Evolutionary conservation across 2,888 invertebrate genomes (phyloP).

Genomic region (Meiosimyza platycephala): DNA sequence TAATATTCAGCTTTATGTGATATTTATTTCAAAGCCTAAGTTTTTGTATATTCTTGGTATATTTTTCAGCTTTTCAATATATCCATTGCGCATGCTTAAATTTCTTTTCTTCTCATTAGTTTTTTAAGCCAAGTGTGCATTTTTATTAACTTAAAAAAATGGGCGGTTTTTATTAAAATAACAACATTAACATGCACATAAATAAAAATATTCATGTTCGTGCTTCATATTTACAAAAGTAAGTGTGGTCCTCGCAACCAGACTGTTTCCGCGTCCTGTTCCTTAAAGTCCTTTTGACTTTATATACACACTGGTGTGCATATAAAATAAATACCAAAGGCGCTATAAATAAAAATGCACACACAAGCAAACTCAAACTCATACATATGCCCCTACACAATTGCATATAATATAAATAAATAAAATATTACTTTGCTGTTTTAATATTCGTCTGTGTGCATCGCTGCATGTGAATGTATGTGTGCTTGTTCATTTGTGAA

Average conservation of each 20-base stretch:
- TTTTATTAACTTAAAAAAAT: background rate
- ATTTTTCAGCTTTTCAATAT: too few relatives aligned
- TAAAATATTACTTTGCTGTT: constrained; percentile 8
- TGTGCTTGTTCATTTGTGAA: constrained; percentile 1
- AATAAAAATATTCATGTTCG: background rate
- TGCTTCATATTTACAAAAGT: background rate
- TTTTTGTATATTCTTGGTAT: too few relatives aligned
- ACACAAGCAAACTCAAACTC: background rate
- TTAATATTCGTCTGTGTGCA: background rate
- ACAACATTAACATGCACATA: background rate
- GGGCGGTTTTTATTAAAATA: constrained; percentile 2
- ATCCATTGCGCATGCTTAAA: background rate
- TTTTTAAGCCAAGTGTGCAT: background rate
- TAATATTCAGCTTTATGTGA: too few relatives aligned
- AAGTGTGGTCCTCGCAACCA: background rate
- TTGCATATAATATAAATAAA: constrained; percentile 12
- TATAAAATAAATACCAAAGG: background rate
- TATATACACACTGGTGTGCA: background rate
- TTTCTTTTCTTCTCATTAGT: background rate
- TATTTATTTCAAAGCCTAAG: too few relatives aligned
- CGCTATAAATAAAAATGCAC: background rate
- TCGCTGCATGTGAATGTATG: constrained; percentile 11
- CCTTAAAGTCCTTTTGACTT: background rate
- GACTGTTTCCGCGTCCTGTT: background rate
- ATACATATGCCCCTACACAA: background rate